A percentile compares a stretch with the other conserved stretches of the same genome.
These are phyloP conservation scores for Stegastes partitus DNA, from an alignment of 2,113 vertebrate species.

Conservation along the genomic window DNA sequence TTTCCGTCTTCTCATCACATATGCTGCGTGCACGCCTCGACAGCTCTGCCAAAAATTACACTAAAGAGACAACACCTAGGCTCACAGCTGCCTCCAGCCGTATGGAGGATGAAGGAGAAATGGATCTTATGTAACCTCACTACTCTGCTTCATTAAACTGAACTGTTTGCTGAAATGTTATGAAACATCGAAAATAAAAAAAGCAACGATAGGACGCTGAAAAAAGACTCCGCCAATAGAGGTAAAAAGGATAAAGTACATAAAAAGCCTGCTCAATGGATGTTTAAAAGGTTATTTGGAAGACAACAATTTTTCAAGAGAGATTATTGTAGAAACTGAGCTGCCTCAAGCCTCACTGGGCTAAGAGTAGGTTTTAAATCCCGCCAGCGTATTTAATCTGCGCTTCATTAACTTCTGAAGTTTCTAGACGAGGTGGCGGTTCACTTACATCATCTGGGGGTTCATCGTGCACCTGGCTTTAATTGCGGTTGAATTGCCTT, in stretches of 20 bases:
- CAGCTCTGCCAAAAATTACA: conserved; percentile 14
- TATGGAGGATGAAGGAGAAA: not conserved
- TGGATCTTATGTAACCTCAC: not conserved
- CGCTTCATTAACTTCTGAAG: conserved; percentile 18
- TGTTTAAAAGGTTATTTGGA: not conserved
- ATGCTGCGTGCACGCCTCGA: not conserved
- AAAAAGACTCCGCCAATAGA: too few species aligned
- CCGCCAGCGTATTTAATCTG: conserved; percentile 23
- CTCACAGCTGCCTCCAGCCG: conserved; percentile 34
- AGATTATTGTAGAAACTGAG: conserved; percentile 7
- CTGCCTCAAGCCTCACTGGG: not conserved
- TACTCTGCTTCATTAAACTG: not conserved
- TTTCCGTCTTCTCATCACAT: conserved; percentile 44
- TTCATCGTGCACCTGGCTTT: conserved; percentile 21
- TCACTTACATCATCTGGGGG: conserved; percentile 22
- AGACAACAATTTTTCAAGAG: not conserved
- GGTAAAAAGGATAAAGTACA: not conserved
- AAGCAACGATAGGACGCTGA: not conserved
- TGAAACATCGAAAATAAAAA: not conserved
- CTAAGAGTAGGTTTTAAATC: conserved; percentile 5
- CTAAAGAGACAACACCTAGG: conserved; percentile 4
- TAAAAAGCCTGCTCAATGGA: not conserved
- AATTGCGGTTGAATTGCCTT: conserved; percentile 37
- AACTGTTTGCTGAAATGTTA: not conserved
- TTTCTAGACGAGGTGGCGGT: not conserved